phyloP scores from a whole-genome alignment of 2,113 vertebrate genomes.

The Potamarius usumacintae region DNA sequence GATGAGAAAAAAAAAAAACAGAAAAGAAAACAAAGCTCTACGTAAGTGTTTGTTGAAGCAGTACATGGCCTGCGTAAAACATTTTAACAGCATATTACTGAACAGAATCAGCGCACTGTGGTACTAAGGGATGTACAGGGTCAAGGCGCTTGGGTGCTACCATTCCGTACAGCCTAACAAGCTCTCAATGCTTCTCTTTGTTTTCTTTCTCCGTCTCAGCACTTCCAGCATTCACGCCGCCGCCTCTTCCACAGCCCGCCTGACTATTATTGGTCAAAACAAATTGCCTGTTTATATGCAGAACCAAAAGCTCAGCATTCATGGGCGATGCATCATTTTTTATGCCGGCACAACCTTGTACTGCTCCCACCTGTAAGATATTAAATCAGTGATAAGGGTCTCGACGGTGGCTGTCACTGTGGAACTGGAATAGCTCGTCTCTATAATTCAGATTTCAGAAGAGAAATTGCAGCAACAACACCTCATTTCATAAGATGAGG shows the following conservation, averaged over 20 bases:
- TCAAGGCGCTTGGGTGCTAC: conserved; percentile 25
- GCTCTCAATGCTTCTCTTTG: conserved; percentile 45
- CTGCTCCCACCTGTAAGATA: conserved; percentile 36
- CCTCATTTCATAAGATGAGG: conserved; percentile 23
- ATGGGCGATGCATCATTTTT: conserved; percentile 7
- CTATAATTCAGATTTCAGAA: conserved; percentile 15
- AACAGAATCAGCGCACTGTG: conserved; percentile 35
- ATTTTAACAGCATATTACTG: conserved; percentile 35
- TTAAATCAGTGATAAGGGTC: conserved; percentile 35
- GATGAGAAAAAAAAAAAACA: background rate
- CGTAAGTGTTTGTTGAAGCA: background rate
- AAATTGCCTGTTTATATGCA: conserved; percentile 28
- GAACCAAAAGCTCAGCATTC: conserved; percentile 18
- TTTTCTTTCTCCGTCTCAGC: conserved; percentile 38
- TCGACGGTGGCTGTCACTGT: background rate
- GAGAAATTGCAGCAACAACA: conserved; percentile 27
- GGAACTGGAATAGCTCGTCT: conserved; percentile 29
- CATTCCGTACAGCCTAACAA: conserved; percentile 34
- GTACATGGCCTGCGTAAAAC: background rate
- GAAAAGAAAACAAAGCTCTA: background rate
- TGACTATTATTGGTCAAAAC: conserved; percentile 23
- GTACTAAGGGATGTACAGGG: conserved; percentile 21
- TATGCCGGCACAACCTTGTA: background rate
- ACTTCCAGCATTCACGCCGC: conserved; percentile 26
- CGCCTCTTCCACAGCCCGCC: conserved; percentile 20